These are phyloP conservation scores for Bucorvus abyssinicus DNA, from an alignment of 2,797 vertebrate species.

Conservation along the genomic window DNA sequence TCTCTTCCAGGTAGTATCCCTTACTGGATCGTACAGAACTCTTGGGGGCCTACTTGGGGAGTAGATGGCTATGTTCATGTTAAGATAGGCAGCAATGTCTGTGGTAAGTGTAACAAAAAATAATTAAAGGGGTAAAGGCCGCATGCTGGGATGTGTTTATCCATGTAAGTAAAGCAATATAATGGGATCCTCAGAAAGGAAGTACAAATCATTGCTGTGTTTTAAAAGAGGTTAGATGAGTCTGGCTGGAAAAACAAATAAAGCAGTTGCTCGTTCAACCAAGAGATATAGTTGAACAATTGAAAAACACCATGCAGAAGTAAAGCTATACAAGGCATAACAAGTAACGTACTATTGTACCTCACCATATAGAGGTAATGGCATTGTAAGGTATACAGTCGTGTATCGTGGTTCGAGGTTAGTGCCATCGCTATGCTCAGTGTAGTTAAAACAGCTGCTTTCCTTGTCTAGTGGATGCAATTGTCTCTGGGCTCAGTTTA, in stretches of 20 bases:
- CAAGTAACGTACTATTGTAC: neutral
- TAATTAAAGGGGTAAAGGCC: neutral
- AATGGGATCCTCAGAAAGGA: neutral
- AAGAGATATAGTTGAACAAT: neutral
- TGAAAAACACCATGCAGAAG: neutral
- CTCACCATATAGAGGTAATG: neutral
- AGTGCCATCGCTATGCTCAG: accelerated
- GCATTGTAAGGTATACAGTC: neutral
- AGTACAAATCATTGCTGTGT: neutral
- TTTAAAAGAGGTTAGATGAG: neutral
- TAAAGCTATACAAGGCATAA: neutral
- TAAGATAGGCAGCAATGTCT: conserved; percentile 86
- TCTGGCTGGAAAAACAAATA: neutral
- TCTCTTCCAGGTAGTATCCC: conserved; percentile 79
- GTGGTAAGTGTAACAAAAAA: conserved; percentile 80
- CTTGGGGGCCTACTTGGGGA: conserved; percentile 88
- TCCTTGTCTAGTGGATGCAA: neutral
- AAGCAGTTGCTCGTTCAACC: neutral
- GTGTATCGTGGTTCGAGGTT: neutral
- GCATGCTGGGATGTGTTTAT: neutral
- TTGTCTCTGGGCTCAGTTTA: neutral
- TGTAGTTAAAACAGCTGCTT: neutral
- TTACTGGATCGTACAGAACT: conserved; percentile 92
- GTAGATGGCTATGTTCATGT: conserved; percentile 85
- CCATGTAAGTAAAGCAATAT: neutral